phyloP scores from a whole-genome alignment of 2,888 invertebrate species.

The Phrixothrix hirtus region DNA sequence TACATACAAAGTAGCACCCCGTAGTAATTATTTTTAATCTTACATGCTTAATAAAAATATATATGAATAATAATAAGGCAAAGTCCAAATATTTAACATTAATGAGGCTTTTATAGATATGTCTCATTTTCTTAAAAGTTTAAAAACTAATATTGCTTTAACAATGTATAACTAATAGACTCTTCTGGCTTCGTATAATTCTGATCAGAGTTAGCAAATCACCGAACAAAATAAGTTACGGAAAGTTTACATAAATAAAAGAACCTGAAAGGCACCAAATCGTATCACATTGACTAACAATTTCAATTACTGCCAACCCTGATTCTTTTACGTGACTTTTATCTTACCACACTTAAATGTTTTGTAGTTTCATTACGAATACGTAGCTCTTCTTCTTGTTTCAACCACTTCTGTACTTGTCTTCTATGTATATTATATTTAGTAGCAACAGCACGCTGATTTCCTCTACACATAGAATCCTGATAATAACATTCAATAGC shows the following conservation, averaged over 20 bases:
- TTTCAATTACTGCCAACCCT: not conserved
- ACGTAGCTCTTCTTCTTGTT: conserved; percentile 57
- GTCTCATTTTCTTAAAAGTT: conserved; percentile 12
- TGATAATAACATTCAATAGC: conserved; percentile 61
- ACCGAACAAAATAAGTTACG: too few species aligned
- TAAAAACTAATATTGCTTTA: conserved; percentile 24
- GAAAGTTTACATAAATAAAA: too few species aligned
- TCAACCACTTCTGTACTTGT: conserved; percentile 63
- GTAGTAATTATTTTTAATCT: conserved; percentile 10
- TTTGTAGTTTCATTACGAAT: conserved; percentile 48
- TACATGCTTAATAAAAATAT: conserved; percentile 12
- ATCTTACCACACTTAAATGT: conserved; percentile 42
- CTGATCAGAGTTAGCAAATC: conserved; percentile 3
- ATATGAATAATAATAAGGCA: conserved; percentile 20
- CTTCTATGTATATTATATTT: conserved; percentile 58
- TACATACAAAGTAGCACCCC: conserved; percentile 19
- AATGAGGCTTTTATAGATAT: conserved; percentile 29
- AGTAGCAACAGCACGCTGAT: conserved; percentile 56
- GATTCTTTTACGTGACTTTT: not conserved
- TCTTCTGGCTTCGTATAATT: conserved; percentile 18
- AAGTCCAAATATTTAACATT: conserved; percentile 22
- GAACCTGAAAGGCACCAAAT: not conserved
- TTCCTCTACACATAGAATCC: conserved; percentile 57
- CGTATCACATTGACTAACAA: conserved; percentile 3
- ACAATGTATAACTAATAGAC: conserved; percentile 26